These are phyloP conservation scores for Hecatera dysodea DNA, from an alignment of 2,888 invertebrate genomes.

Conservation along the genomic window DNA sequence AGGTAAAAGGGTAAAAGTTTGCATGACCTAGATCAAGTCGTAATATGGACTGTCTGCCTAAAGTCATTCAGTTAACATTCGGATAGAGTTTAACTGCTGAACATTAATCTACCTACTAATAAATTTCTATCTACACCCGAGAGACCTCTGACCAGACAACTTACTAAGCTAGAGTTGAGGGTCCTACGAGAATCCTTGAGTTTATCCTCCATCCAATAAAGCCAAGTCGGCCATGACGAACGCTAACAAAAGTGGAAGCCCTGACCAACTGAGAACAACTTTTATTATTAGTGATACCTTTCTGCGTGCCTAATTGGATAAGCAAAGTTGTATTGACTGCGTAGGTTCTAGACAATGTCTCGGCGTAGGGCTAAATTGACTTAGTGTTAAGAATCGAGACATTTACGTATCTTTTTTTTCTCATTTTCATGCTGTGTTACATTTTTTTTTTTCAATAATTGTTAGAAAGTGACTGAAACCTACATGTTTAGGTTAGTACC, in stretches of 20 bases:
- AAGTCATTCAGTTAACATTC: neutral
- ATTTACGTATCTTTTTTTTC: neutral
- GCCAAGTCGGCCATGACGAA: constrained; percentile 36
- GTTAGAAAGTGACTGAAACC: no score
- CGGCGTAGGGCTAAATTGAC: neutral
- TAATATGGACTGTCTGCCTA: neutral
- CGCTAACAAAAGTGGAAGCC: constrained; percentile 26
- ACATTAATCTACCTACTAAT: constrained; percentile 19
- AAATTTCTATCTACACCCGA: constrained; percentile 21
- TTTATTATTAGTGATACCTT: constrained; percentile 48
- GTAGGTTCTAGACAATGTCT: constrained; percentile 17
- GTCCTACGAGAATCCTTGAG: constrained; percentile 53
- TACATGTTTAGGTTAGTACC: no score
- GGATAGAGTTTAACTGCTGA: constrained; percentile 8
- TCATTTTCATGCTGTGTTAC: no score
- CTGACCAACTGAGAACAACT: constrained; percentile 43
- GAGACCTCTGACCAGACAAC: constrained; percentile 37
- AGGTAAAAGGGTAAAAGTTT: neutral
- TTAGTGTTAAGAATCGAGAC: neutral
- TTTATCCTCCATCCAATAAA: constrained; percentile 54
- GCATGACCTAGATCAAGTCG: neutral
- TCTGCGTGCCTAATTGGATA: constrained; percentile 36
- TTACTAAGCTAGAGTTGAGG: constrained; percentile 41
- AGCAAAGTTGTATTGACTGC: constrained; percentile 22
- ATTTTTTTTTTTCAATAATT: no score